Evolutionary conservation across 2,113 vertebrate species (phyloP).

Genomic region (Lathamus discolor): DNA sequence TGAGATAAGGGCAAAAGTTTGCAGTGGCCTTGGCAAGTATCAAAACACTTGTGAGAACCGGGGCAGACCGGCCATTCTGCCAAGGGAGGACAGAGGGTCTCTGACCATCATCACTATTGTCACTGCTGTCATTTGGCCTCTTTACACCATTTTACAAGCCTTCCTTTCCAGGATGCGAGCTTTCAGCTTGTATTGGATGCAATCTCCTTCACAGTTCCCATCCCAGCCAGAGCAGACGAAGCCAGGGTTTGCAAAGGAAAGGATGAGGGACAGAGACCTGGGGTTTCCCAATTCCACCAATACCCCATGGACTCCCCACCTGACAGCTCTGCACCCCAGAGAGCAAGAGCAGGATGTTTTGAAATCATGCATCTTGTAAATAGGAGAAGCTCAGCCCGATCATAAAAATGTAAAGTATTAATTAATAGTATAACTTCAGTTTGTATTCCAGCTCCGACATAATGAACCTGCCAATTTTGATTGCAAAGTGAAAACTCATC

Average conservation of each 20-base stretch:
- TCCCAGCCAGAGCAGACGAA: neutral
- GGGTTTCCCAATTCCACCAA: neutral
- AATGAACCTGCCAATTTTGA: constrained; percentile 74
- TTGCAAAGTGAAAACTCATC: constrained; percentile 70
- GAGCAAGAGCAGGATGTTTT: neutral
- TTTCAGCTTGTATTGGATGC: neutral
- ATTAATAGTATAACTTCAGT: constrained; percentile 60
- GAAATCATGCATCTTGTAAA: constrained; percentile 9
- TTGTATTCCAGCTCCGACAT: constrained; percentile 43
- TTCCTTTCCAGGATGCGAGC: neutral
- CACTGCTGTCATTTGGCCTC: neutral
- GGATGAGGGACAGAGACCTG: neutral
- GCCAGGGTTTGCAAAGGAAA: neutral
- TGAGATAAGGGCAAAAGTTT: neutral
- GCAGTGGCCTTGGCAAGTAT: neutral
- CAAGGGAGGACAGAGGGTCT: neutral
- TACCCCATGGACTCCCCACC: neutral
- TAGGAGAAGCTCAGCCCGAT: neutral
- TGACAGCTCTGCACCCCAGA: neutral
- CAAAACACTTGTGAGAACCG: neutral
- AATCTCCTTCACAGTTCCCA: neutral
- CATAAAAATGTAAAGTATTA: constrained; percentile 59
- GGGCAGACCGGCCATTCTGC: neutral
- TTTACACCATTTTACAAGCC: neutral
- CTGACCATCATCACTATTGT: neutral